Percentiles rank a stretch among this genome's conserved stretches.
phyloP scores from a whole-genome alignment of 2,797 vertebrate genomes.

The Emydoidea blandingii region DNA sequence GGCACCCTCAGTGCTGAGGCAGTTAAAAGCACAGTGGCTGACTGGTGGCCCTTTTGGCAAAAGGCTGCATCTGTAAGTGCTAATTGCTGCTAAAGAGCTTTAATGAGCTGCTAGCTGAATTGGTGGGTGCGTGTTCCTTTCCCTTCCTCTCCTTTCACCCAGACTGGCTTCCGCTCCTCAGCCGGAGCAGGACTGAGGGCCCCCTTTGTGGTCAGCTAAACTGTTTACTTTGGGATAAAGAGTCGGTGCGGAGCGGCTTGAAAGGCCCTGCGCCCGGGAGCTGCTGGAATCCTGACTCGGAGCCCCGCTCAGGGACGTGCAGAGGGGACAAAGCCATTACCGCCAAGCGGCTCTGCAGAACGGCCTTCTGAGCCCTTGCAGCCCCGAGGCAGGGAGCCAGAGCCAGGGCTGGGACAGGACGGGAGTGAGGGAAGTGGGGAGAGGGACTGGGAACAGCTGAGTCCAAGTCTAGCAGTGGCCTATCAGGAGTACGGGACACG shows the following conservation, averaged over 20 bases:
- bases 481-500: too few relatives aligned
- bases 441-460: background rate
- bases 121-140: background rate
- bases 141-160: background rate
- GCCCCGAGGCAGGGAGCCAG: conserved; percentile 46
- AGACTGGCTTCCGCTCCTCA: background rate
- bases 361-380: background rate
- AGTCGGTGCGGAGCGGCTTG: background rate
- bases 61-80: background rate
- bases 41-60: background rate
- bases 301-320: too few relatives aligned
- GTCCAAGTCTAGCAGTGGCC: background rate
- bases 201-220: conserved; percentile 3
- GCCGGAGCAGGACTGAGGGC: background rate
- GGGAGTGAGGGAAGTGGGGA: background rate
- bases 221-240: conserved; percentile 21
- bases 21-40: background rate
- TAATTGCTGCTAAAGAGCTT: background rate
- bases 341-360: background rate
- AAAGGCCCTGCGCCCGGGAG: accelerated
- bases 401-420: conserved; percentile 21
- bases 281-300: background rate
- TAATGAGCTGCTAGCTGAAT: conserved; percentile 43
- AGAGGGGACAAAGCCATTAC: background rate
- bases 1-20: background rate